Base-by-base conservation (phyloP, 2,888 invertebrate genomes). In the Octonoba sinensis region DNA sequence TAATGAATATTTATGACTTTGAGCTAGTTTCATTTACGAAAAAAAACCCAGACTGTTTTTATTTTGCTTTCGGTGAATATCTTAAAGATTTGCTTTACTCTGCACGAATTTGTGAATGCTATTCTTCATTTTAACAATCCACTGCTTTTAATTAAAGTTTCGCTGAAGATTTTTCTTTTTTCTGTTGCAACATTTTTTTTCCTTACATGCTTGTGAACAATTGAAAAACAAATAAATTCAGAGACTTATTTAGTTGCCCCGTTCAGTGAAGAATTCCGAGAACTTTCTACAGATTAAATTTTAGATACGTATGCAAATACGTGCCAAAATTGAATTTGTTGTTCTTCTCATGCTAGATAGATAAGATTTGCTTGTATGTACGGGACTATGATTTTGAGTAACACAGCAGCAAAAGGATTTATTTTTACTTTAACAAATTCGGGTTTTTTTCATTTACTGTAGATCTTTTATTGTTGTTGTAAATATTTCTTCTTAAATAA, bases 1-100 rank as follows among this genome's bases (percentile, higher is more conserved):
- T 70, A 64, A 77, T 77, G 77, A 77, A 70, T 77, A 77, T 77
- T 70, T 69, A 77, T 77, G 70, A 69, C 56, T 70, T 51, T 70
- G 69, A 70, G 64, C 64, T 64, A 70, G 56, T 62, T 64, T 46
- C 16, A 8, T 51, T 51, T 36, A 20, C 20, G 51, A 36, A 11
- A 36, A 36, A 36, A 47, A 59, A 64, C 70, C 54, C 36, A 70
- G 24, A 57, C 8, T 27, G 36, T 59, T 46, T 74, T 36, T n/a
- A 16, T 64, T 64, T 64, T 64, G 15, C 20, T 13, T n/a, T 18
- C n/a, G 20, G 1, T 57, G 51, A 6, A 54, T 24, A 62, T 76
- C 49, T 36, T 36, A 36, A 16, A 27, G 16, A n/a, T 27, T 46
- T 18, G 20, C 27, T 24, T 51, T 67, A 24, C 22, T 51, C 60